Evolutionary conservation across 2,797 vertebrate genomes (phyloP).

Genomic region (Cheracebus regulus): DNA sequence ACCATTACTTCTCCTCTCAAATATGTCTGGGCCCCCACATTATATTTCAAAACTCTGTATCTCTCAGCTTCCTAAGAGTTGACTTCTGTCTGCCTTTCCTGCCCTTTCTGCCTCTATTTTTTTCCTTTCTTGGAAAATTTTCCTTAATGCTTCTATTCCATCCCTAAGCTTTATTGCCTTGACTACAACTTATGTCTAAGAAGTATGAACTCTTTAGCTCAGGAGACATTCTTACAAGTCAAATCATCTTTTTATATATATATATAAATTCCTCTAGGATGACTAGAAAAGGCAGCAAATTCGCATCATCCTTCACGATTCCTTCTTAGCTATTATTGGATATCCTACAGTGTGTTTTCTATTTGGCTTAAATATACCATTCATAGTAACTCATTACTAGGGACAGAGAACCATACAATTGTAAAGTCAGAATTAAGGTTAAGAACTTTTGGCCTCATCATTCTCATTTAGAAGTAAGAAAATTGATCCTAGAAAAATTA

Average conservation of each 20-base stretch:
- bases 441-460: background rate
- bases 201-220: background rate
- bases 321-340: background rate
- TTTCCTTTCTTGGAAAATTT: background rate
- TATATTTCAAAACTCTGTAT: background rate
- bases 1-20: background rate
- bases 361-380: background rate
- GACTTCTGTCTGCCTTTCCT: background rate
- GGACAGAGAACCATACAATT: background rate
- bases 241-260: background rate
- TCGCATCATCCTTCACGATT: background rate
- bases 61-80: background rate
- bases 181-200: background rate
- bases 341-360: background rate
- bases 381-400: background rate
- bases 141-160: background rate
- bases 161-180: background rate
- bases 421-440: background rate
- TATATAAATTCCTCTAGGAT: background rate
- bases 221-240: background rate
- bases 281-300: background rate
- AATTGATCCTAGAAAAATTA: background rate
- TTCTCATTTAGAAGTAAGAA: background rate
- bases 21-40: background rate
- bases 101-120: background rate